Base-by-base conservation (phyloP, 2,888 invertebrate species). In the Aporophyla nigra region DNA sequence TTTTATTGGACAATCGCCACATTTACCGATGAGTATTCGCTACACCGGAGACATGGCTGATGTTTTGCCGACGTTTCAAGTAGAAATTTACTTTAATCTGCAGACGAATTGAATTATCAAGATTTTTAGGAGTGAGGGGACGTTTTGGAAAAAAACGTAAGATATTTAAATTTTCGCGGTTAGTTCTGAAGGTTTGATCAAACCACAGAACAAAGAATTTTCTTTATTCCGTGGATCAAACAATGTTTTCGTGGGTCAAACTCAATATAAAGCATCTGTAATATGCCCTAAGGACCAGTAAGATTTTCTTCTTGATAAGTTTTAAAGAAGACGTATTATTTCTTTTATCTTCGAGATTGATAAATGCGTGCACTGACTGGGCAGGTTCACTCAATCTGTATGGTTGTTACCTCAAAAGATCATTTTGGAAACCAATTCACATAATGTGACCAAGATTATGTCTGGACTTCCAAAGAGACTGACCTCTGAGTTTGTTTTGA, bases 1-100 rank as follows among this genome's bases (percentile, higher is more conserved):
- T 54, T 70, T 58, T 24, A 58, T 71, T 71, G 24, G 72, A 49
- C 21, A 58, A 58, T 73, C 49, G 27, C 16, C 24, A 4, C n/a
- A 16, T 24, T 54, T 21, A 68, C 12, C 16, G 21, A 46, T 46
- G 27, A 70, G 5, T 7, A 46, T n/a, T 27, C n/a, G 58, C 3
- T 5, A 72, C 46, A n/a, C 12, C 43, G 27, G 46, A 7, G 27
- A 4, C 10, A 51, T 49, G 19, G n/a, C 40, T n/a, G 12, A 49
- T 40, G 12, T n/a, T n/a, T 46, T 27, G 27, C 58, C 19, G 61
- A 21, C 6, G 21, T 16, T 27, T 46, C 21, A 10, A 14, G 59
- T 51, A 51, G 54, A 61, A 2, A 43, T 59, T 14, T n/a, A 5
- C 14, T 24, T 1, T 43, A 24, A 56, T 43, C 53, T 54, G 1